Conservation (phyloP, 2,113 vertebrate species). For the Microtus pennsylvanicus region DNA sequence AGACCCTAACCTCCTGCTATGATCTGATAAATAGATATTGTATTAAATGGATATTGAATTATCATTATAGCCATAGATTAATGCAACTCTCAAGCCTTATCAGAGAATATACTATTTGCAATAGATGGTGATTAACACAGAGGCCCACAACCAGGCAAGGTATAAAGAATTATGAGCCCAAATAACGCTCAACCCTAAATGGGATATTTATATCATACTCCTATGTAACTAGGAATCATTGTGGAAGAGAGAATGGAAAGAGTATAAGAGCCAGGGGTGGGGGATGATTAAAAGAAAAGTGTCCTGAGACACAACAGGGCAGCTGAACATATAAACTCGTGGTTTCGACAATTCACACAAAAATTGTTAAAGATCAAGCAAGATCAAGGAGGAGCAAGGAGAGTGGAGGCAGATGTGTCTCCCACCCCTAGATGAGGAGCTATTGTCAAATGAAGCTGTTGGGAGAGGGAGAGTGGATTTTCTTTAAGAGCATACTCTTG, state of each 20-base stretch:
- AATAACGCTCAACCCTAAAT: not conserved
- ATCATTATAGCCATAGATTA: not conserved
- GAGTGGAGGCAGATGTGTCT: too few species aligned
- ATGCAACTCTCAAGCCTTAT: not conserved
- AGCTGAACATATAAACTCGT: too few species aligned
- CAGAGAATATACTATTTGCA: not conserved
- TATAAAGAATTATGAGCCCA: not conserved
- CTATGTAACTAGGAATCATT: not conserved
- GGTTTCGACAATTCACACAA: too few species aligned
- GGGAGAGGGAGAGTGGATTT: too few species aligned
- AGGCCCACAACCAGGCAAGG: not conserved
- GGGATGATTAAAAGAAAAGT: too few species aligned
- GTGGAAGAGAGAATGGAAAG: not conserved
- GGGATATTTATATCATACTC: not conserved
- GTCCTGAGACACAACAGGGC: too few species aligned
- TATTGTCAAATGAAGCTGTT: too few species aligned
- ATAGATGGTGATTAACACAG: not conserved
- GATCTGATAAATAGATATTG: not conserved
- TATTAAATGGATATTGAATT: not conserved
- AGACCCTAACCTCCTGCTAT: not conserved
- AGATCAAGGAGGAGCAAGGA: too few species aligned
- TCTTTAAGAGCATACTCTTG: too few species aligned
- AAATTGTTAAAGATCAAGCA: too few species aligned
- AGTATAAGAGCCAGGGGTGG: too few species aligned
- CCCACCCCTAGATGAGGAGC: too few species aligned